phyloP scores from a whole-genome alignment of 2,113 vertebrate species.

The Stegostoma tigrinum region DNA sequence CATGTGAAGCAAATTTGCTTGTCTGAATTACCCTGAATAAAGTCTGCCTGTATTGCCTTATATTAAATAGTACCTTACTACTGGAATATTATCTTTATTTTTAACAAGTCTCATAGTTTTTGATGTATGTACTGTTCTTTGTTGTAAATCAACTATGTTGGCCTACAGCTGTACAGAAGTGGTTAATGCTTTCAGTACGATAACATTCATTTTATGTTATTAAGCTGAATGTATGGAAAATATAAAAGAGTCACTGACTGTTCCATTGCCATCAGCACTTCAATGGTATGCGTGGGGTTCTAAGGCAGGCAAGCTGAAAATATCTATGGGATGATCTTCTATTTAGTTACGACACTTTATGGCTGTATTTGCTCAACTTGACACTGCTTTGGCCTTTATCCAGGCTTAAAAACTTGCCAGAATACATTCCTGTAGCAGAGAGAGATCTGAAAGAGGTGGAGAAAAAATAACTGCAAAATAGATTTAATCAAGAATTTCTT shows the following conservation, averaged over 20 bases:
- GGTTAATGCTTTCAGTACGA: not conserved
- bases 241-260: not conserved
- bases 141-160: not conserved
- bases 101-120: not conserved
- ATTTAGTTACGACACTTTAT: not conserved
- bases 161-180: not conserved
- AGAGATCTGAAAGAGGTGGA: not conserved
- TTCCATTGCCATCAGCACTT: not conserved
- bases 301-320: not conserved
- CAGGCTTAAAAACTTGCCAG: not conserved
- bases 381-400: not conserved
- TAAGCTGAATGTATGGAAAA: not conserved
- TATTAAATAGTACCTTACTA: not conserved
- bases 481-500: constrained; percentile 9
- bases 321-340: not conserved
- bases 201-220: not conserved
- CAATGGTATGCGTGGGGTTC: not conserved
- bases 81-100: not conserved
- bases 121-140: not conserved
- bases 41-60: not conserved
- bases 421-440: not conserved
- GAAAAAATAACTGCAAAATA: not conserved
- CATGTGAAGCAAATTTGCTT: not conserved
- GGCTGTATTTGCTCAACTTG: not conserved
- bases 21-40: not conserved